Conservation (phyloP, 2,888 invertebrate genomes). For the Patella depressa region DNA sequence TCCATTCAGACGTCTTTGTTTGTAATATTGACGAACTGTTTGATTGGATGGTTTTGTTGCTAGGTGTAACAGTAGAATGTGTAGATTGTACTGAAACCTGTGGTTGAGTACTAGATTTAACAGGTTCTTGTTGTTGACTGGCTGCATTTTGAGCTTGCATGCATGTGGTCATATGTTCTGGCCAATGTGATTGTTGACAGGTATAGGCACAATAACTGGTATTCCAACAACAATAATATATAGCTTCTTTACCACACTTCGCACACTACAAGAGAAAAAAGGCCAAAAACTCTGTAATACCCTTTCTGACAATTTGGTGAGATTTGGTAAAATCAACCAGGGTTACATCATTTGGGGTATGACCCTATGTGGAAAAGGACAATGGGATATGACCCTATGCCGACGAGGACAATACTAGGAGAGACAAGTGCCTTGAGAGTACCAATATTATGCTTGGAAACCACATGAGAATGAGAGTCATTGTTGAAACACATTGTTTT, state of each 20-base stretch:
- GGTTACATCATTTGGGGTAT: too few species aligned
- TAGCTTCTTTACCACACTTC: conserved; percentile 87
- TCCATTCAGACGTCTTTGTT: neutral
- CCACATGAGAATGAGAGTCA: too few species aligned
- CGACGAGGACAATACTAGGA: too few species aligned
- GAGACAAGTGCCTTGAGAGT: too few species aligned
- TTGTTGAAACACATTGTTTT: too few species aligned
- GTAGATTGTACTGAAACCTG: conserved; percentile 9
- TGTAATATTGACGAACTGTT: conserved; percentile 12
- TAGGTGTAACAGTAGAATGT: conserved; percentile 6
- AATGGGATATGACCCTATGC: too few species aligned
- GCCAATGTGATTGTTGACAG: conserved; percentile 91
- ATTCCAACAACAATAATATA: conserved; percentile 97
- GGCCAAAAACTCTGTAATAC: neutral
- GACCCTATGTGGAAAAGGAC: too few species aligned
- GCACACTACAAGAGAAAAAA: conserved; percentile 76
- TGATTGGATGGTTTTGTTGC: conserved; percentile 13
- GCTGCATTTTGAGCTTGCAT: conserved; percentile 65
- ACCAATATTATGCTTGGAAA: too few species aligned
- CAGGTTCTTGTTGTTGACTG: conserved; percentile 28
- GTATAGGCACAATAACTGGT: conserved; percentile 92
- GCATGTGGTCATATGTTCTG: conserved; percentile 80
- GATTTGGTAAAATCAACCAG: too few species aligned
- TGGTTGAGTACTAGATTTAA: conserved; percentile 31
- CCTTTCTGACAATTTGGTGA: too few species aligned